These are phyloP conservation scores for Apostichopus leukothele DNA, from an alignment of 53 echinoderm and acorn worm species.

Conservation along the genomic window DNA sequence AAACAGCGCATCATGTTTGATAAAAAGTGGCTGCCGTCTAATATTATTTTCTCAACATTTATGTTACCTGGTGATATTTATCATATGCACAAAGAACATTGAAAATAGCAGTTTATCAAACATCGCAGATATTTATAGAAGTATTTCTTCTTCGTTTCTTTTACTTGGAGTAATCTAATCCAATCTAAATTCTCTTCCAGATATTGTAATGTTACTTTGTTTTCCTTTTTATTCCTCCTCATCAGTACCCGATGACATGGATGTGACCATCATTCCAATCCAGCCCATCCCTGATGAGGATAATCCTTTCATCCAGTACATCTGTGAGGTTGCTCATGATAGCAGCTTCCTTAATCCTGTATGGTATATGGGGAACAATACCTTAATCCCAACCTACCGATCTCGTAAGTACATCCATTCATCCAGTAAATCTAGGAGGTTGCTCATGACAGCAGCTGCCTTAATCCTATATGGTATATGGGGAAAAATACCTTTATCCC, in stretches of 20 bases:
- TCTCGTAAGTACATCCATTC: slow-evolving; percentile 31
- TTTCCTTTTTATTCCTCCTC: not conserved
- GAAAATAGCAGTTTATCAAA: too few species aligned
- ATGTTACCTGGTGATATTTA: too few species aligned
- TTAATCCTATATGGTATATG: slow-evolving; percentile 66
- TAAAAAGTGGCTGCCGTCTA: too few species aligned
- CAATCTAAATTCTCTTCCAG: too few species aligned
- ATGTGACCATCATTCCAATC: slow-evolving; percentile 38
- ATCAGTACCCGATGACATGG: slow-evolving; percentile 41
- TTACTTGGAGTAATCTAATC: too few species aligned
- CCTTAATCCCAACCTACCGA: not conserved
- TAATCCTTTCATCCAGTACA: slow-evolving; percentile 50
- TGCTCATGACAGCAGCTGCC: slow-evolving; percentile 52
- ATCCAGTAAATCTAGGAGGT: slow-evolving; percentile 61
- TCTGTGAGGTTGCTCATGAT: slow-evolving; percentile 60
- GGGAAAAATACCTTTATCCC: slow-evolving; percentile 27
- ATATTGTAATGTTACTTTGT: too few species aligned
- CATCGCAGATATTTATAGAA: too few species aligned
- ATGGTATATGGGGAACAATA: slow-evolving; percentile 58
- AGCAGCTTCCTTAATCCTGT: slow-evolving; percentile 60
- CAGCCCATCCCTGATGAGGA: slow-evolving; percentile 18
- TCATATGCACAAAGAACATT: too few species aligned
- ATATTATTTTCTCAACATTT: too few species aligned
- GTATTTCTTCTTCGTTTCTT: too few species aligned
- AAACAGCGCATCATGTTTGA: too few species aligned